phyloP scores from a whole-genome alignment of 1,140 invertebrate species.

The Sminthurides bifidus region DNA sequence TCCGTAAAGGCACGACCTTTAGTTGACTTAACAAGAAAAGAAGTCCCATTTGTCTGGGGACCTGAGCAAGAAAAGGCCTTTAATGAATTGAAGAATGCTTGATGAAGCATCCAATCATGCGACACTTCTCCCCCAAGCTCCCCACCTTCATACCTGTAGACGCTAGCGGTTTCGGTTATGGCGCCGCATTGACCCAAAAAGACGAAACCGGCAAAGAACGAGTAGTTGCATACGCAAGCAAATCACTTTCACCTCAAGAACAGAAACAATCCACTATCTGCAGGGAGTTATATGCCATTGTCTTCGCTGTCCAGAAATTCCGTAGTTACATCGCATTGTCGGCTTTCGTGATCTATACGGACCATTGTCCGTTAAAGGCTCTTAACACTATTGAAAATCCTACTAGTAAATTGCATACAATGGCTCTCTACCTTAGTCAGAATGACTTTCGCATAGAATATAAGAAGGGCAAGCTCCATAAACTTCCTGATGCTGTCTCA shows the following conservation, averaged over 20 bases:
- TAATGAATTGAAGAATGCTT: neutral
- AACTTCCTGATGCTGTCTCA: neutral
- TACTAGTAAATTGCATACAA: neutral
- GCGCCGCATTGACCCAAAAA: too few species aligned
- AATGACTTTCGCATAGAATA: neutral
- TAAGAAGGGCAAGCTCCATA: neutral
- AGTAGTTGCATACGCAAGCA: constrained; percentile 14
- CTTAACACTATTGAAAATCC: neutral
- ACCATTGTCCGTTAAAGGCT: neutral
- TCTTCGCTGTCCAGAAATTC: neutral
- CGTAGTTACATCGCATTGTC: neutral
- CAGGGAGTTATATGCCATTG: constrained; percentile 32
- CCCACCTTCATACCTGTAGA: constrained; percentile 2
- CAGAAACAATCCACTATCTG: constrained; percentile 33
- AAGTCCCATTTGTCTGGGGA: neutral
- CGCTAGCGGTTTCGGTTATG: too few species aligned
- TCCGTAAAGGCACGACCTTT: neutral
- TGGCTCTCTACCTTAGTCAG: neutral
- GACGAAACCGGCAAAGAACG: neutral
- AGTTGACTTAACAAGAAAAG: neutral
- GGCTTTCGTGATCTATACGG: neutral
- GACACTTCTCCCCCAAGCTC: neutral
- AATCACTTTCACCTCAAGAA: constrained; percentile 27
- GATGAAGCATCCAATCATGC: neutral
- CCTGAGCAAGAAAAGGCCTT: constrained; percentile 2